These are phyloP conservation scores for Bathynomus jamesi DNA, from an alignment of 1,140 invertebrate species.

Conservation along the genomic window DNA sequence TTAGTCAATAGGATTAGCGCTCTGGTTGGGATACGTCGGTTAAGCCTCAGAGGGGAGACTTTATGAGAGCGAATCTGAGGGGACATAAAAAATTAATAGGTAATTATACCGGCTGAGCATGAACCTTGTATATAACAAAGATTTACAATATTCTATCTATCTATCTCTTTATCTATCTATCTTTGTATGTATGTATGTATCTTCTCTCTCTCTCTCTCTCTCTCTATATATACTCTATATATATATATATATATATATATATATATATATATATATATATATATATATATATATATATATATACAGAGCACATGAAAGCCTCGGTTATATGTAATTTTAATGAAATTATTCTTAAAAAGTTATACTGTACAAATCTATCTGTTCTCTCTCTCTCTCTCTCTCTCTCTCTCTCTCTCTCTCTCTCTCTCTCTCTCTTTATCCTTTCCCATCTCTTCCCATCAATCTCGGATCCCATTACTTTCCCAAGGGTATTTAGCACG, in stretches of 20 bases:
- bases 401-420: background rate
- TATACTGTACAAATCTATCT: background rate
- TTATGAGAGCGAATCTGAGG: background rate
- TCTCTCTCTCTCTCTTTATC: background rate
- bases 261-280: slow-evolving; percentile 11
- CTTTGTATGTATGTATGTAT: slow-evolving; percentile 4
- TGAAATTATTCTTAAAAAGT: background rate
- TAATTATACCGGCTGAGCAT: background rate
- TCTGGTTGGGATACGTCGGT: background rate
- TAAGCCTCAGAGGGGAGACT: background rate
- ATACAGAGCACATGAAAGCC: too few relatives aligned
- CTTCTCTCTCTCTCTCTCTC: slow-evolving; percentile 1
- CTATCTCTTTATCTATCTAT: too few relatives aligned
- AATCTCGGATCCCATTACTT: background rate
- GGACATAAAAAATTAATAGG: slow-evolving; percentile 1
- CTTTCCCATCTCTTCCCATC: background rate
- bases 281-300: slow-evolving; percentile 11
- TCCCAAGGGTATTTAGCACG: slow-evolving; percentile 22
- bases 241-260: background rate
- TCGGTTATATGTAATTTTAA: background rate
- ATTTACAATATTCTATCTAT: too few relatives aligned
- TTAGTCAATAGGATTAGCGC: slow-evolving; percentile 31
- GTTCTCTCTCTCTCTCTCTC: background rate
- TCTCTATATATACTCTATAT: slow-evolving; percentile 8
- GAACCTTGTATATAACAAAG: background rate